Base-by-base conservation (phyloP, 2,797 vertebrate species). In the Danio choprae region DNA sequence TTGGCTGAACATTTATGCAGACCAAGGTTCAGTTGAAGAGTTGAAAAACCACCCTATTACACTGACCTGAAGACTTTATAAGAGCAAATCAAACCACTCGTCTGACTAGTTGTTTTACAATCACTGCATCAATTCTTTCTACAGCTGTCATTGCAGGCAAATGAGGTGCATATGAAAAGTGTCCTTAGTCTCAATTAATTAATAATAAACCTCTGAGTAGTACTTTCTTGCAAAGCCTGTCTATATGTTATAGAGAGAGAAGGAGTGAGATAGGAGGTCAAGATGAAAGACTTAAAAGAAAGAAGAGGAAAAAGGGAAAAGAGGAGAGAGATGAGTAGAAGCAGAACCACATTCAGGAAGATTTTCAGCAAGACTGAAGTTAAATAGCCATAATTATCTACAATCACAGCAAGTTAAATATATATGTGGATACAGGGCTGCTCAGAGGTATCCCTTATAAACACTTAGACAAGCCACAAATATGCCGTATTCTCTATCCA, bases 341-440 rank as follows among this genome's bases (percentile, higher is more conserved):
- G 65, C 64, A 80, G 69, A 85, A 81, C 74, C 81, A 84, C 80
- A 83, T 78, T 81, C 73, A 85, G 64, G 64, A 68, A 81, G 65
- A 51, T 67, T 83, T 79, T 79, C 83, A 74, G 81, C 56, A 75
- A 65, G 73, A 79, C 65, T 58, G 68, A 83, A 43, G 20, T 64
- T 75, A 81, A 85, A 81, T 80, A 68, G 51, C 76, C 64, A 40
- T 84, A 86, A 85, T 87, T 85, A 81, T 74, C 77, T 79, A 79
- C 67, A 87, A 81, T 79, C 78, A 83, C 74, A 71, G 81, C 55
- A 76, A 74, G 84, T 84, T 84, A 87, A 87, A 86, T 81, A 80
- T 81, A 86, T 60, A 79, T 73, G 73, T 36, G 56, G 71, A 79
- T 77, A 64, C 70, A 74, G 2, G 44, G 65, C 75, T 74, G 56